phyloP scores from a whole-genome alignment of 2,888 invertebrate genomes.

The Drosophila multiciliata region DNA sequence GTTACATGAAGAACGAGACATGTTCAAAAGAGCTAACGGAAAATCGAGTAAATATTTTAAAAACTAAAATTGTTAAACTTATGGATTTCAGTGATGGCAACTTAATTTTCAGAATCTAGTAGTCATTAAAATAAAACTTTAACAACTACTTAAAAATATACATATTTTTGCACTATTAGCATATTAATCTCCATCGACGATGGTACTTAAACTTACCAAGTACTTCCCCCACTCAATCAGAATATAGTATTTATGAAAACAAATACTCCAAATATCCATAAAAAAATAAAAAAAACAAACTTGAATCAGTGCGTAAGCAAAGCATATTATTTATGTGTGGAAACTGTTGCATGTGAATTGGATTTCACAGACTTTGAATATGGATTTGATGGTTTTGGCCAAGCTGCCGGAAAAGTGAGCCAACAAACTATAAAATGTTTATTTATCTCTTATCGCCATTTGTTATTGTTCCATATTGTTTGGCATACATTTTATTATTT shows the following conservation, averaged over 20 bases:
- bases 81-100: neutral
- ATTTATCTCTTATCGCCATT: slow-evolving; percentile 56
- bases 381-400: slow-evolving; percentile 20
- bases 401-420: slow-evolving; percentile 12
- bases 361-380: slow-evolving; percentile 25
- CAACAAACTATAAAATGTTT: slow-evolving; percentile 53
- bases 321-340: slow-evolving; percentile 6
- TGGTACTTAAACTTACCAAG: neutral
- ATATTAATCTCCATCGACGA: neutral
- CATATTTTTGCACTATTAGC: neutral
- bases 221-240: neutral
- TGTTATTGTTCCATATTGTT: slow-evolving; percentile 36
- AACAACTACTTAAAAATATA: neutral
- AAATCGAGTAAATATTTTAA: neutral
- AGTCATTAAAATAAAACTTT: too few species aligned
- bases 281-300: neutral
- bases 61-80: neutral
- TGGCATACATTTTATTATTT: slow-evolving; percentile 1
- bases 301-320: neutral
- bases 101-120: neutral
- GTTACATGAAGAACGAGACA: slow-evolving; percentile 2
- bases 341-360: slow-evolving; percentile 34
- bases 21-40: neutral
- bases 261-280: neutral
- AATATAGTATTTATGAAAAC: neutral